Evolutionary conservation across 2,113 vertebrate genomes (phyloP), one percentile per base, ranked within the genome.

Genomic region (Podocnemis expansa): DNA sequence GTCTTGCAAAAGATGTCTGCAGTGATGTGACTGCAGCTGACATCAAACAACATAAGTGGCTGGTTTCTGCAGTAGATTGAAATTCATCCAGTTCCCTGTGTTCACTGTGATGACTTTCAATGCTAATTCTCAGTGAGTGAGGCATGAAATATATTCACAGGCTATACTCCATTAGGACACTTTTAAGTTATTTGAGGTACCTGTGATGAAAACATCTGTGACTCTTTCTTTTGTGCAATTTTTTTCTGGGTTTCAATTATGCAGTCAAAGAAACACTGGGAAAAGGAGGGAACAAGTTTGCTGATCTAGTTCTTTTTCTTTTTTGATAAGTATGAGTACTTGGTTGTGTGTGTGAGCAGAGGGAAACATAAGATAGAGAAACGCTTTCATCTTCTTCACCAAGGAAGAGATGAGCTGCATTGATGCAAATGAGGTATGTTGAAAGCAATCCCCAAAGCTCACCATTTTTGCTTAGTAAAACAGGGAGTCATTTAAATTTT

Each of bases 101-200:
- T 96, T 97, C 96, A 63, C 96, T 84, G 95, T 29, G 94, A 95
- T 94, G 98, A 96, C 96, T 97, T 97, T 96, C 97, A 94, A 92
- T 93, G 95, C 97, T 97, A 96, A 97, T 97, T 97, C 97, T 96
- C 94, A 79, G 96, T 21, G 94, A 97, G 93, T 91, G 95, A 94
- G 94, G 97, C 97, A 96, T 95, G 96, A 98, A 97, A 97, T 97
- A 63, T 88, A 96, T 96, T 97, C 97, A 96, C 96, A 93, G 97
- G 56, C 91, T 70, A 94, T 54, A 51, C 91, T 84, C 60, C 79
- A 79, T 70, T 90, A 90, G 94, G 97, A 93, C 96, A 93, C 96
- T 97, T 95, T 88, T 91, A 94, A 97, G 96, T 91, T 96, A 80
- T 91, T 95, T 88, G 97, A 95, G 97, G 95, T 88, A 93, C 93